Evolutionary conservation across 2,797 vertebrate genomes (phyloP).

Genomic region (Pipistrellus pygmaeus): DNA sequence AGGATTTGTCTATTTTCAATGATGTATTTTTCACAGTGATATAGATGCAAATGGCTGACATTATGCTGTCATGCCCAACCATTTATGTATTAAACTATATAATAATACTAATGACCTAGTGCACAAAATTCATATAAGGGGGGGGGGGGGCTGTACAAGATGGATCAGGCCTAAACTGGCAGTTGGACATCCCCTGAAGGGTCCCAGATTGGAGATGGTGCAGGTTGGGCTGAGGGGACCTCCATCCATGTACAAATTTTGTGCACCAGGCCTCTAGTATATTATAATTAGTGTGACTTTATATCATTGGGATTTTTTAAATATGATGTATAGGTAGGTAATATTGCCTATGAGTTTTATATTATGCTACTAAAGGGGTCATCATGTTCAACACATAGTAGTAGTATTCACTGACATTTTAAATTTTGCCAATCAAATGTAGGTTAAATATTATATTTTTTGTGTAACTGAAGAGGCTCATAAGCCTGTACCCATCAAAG

Average conservation of each 20-base stretch:
- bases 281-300: neutral
- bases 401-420: neutral
- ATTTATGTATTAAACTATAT: constrained; percentile 11
- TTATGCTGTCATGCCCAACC: neutral
- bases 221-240: too few species aligned
- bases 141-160: too few species aligned
- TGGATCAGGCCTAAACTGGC: too few species aligned
- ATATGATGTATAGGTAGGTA: neutral
- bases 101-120: neutral
- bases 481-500: neutral
- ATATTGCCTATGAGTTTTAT: constrained; percentile 1
- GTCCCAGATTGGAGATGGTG: too few species aligned
- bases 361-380: neutral
- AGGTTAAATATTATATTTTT: neutral
- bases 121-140: too few species aligned
- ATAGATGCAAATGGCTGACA: neutral
- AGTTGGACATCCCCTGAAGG: too few species aligned
- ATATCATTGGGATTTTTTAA: neutral
- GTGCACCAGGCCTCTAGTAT: neutral
- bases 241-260: too few species aligned
- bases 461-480: neutral
- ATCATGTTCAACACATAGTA: neutral
- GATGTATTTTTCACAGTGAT: neutral
- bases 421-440: neutral
- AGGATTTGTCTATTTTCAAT: neutral